phyloP scores from a whole-genome alignment of 2,797 vertebrate genomes.

The Chanos chanos region DNA sequence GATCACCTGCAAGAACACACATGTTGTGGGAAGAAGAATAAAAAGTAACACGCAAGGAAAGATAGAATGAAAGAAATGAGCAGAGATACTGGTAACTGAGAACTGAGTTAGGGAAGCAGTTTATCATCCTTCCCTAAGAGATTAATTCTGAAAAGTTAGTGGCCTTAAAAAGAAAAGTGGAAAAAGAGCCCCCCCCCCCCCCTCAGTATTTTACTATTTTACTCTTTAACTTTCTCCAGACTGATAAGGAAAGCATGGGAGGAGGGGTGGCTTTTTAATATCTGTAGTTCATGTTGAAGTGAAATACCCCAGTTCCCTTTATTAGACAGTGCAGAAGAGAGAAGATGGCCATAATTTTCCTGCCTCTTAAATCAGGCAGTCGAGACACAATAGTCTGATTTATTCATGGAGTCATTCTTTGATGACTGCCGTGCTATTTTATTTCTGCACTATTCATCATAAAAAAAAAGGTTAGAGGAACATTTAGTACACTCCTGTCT shows the following conservation, averaged over 20 bases:
- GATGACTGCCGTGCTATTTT: not conserved
- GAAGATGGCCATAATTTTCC: slow-evolving; percentile 7
- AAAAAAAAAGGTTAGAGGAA: not conserved
- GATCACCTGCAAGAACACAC: slow-evolving; percentile 1
- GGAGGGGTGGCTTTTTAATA: not conserved
- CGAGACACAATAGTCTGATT: not conserved
- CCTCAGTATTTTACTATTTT: not conserved
- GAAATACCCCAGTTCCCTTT: slow-evolving; percentile 34
- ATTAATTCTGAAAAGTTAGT: slow-evolving; percentile 19
- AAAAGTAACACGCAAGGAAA: slow-evolving; percentile 20
- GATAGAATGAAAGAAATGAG: slow-evolving; percentile 40
- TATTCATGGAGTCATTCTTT: not conserved
- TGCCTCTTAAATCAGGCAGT: slow-evolving; percentile 10
- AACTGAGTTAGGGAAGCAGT: slow-evolving; percentile 40
- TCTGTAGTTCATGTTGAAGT: slow-evolving; percentile 38
- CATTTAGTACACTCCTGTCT: too few species aligned
- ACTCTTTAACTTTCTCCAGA: not conserved
- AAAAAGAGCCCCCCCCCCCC: slow-evolving; percentile 19
- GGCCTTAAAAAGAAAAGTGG: slow-evolving; percentile 43
- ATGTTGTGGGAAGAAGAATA: slow-evolving; percentile 16
- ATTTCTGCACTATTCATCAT: not conserved
- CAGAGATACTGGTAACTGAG: slow-evolving; percentile 43
- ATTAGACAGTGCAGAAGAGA: slow-evolving; percentile 29
- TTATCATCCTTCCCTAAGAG: slow-evolving; percentile 47
- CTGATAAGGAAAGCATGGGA: slow-evolving; percentile 1